These are phyloP conservation scores for Tonatia bakeri DNA, from an alignment of 2,113 vertebrate genomes.

Conservation along the genomic window DNA sequence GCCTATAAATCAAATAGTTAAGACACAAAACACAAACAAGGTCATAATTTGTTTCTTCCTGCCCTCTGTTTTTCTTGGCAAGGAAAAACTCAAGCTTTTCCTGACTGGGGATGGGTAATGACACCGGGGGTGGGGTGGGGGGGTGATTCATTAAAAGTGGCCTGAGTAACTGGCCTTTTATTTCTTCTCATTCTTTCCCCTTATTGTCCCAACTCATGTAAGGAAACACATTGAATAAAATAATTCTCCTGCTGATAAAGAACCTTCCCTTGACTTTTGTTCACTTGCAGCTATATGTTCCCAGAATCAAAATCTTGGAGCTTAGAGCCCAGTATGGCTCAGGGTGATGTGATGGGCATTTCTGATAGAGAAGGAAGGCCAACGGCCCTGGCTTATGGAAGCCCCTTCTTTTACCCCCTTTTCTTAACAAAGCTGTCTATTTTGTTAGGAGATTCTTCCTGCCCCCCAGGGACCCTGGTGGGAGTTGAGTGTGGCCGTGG, in stretches of 20 bases:
- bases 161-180: slow-evolving; percentile 52
- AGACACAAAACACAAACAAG: slow-evolving; percentile 71
- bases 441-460: background rate
- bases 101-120: slow-evolving; percentile 65
- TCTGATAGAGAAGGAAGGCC: background rate
- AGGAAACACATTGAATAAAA: slow-evolving; percentile 59
- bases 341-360: background rate
- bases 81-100: slow-evolving; percentile 70
- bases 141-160: slow-evolving; percentile 38
- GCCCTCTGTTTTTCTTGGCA: slow-evolving; percentile 78
- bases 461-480: background rate
- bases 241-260: slow-evolving; percentile 53
- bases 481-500: background rate
- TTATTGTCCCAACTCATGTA: slow-evolving; percentile 51
- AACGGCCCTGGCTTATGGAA: background rate
- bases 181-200: slow-evolving; percentile 45
- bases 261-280: slow-evolving; percentile 42
- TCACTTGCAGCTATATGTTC: slow-evolving; percentile 13
- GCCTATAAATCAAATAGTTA: slow-evolving; percentile 72
- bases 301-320: slow-evolving; percentile 15
- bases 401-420: background rate
- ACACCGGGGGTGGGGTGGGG: background rate
- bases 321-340: background rate
- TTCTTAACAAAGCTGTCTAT: background rate
- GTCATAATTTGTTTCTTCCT: slow-evolving; percentile 79